These are phyloP conservation scores for Mycteria americana DNA, from an alignment of 2,797 vertebrate species.

Conservation along the genomic window DNA sequence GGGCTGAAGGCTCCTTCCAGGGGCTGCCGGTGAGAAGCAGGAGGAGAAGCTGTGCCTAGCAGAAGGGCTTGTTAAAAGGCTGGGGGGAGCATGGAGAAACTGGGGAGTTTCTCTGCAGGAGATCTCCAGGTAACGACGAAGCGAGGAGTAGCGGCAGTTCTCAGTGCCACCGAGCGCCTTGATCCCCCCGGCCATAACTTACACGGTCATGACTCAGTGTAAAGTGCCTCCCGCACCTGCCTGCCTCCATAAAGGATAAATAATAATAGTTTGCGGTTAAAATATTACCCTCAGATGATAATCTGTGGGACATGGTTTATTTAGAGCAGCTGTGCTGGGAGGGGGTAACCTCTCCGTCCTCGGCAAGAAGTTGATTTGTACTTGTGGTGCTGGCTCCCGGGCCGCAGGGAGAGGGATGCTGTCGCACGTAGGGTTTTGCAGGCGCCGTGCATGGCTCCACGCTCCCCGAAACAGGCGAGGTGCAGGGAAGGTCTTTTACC, in stretches of 20 bases:
- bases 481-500: neutral
- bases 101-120: neutral
- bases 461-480: fast-evolving
- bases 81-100: fast-evolving
- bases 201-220: neutral
- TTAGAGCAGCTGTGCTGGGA: neutral
- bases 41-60: neutral
- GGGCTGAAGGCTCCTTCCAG: neutral
- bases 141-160: neutral
- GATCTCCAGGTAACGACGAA: neutral
- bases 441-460: fast-evolving
- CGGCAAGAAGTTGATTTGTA: neutral
- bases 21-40: neutral
- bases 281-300: constrained; percentile 19
- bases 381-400: fast-evolving
- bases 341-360: neutral
- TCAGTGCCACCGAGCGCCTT: neutral
- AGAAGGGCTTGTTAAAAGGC: neutral
- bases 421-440: fast-evolving
- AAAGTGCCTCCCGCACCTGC: constrained; percentile 7
- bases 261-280: constrained; percentile 40
- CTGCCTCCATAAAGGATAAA: constrained; percentile 13
- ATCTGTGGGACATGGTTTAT: constrained; percentile 31
- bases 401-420: neutral
- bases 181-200: neutral